phyloP scores from a whole-genome alignment of 1,140 invertebrate genomes.

The Lepidotrigona ventralis region DNA sequence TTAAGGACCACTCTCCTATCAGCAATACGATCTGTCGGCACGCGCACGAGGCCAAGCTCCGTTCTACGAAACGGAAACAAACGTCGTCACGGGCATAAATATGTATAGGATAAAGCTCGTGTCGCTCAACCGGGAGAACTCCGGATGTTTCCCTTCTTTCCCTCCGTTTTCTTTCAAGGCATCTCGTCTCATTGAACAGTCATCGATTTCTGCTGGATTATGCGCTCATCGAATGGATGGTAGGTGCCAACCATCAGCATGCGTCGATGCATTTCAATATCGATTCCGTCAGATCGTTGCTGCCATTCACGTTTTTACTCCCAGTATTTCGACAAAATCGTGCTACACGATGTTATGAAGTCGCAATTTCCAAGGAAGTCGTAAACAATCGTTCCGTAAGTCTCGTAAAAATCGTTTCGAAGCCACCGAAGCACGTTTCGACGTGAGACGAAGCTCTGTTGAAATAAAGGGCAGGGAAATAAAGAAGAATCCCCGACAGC shows the following conservation, averaged over 20 bases:
- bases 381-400: slow-evolving; percentile 2
- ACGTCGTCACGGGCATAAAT: slow-evolving; percentile 53
- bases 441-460: not conserved
- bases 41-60: slow-evolving; percentile 19
- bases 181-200: slow-evolving; percentile 14
- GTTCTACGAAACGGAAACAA: slow-evolving; percentile 37
- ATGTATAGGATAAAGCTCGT: slow-evolving; percentile 45
- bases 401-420: slow-evolving; percentile 55
- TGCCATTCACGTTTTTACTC: not conserved
- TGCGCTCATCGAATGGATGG: slow-evolving; percentile 1
- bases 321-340: not conserved
- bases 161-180: slow-evolving; percentile 19
- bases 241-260: not conserved
- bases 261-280: slow-evolving; percentile 23
- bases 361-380: slow-evolving; percentile 42
- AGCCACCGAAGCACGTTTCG: slow-evolving; percentile 8
- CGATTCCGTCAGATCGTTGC: not conserved
- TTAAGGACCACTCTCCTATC: slow-evolving; percentile 35
- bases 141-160: slow-evolving; percentile 41
- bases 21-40: slow-evolving; percentile 34
- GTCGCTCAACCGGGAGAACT: slow-evolving; percentile 23
- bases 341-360: not conserved
- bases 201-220: slow-evolving; percentile 26
- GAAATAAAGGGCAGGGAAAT: slow-evolving; percentile 47
- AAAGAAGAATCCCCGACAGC: slow-evolving; percentile 12